Evolutionary conservation across 2,113 vertebrate species (phyloP), one percentile per base, ranked within the genome.

Genomic region (Aspidoscelis tigris): DNA sequence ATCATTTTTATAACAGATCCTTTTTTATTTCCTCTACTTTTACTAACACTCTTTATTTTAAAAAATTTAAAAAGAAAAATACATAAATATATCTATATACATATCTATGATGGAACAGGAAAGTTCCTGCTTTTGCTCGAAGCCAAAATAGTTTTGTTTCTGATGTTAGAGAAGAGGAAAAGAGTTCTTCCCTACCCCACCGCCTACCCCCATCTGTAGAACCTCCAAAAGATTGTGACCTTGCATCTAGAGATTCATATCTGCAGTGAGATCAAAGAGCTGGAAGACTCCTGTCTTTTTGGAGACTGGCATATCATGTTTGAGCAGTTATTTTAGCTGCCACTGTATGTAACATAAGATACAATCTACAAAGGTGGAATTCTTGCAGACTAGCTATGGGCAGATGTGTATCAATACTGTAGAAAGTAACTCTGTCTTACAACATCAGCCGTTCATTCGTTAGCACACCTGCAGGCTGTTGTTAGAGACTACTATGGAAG

Each of bases 1-100:
- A 24, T 39, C 92, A 12, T 87, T 87, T 87, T 84, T 87, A 86
- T 91, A 92, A 88, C 5, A 61, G 0, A 4, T 39, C 65, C 1
- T 84, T 0, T 84, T 61, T 61, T 74, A 41, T 70, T 61, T 58
- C 26, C 58, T 75, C 68, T 22, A 68, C 83, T 88, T 86, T 73
- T 76, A 77, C 65, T 83, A 78, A 78, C 81, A 50, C 43, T 33
- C 26, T 22, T 68, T 64, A 53, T 76, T 26, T 58, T 55, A n/a
- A 83, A 68, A 78, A 10, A 26, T 66, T 66, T 66, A 16, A 8
- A 66, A 66, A 66, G 10, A 61, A 78, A 21, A 20, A 44, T 68
- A 73, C 47, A 50, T 50, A 50, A 33, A 33, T 33, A 33, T 55
- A 55, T 5, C 9, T 55, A 55, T 55, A 55, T 55, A 2, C 16